phyloP scores from a whole-genome alignment of 2,113 vertebrate genomes.

The Macrotis lagotis region DNA sequence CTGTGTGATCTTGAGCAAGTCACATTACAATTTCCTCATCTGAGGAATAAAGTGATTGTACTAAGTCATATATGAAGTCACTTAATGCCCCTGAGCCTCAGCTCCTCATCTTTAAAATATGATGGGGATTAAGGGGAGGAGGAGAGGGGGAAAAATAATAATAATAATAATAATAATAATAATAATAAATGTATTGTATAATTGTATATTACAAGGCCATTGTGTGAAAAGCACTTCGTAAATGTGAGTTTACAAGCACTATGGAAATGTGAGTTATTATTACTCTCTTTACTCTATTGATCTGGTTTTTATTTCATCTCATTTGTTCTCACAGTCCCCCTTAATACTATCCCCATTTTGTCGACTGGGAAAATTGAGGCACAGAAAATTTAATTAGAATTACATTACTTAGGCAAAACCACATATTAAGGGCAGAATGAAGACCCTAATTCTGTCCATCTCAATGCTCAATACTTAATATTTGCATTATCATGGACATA shows the following conservation, averaged over 20 bases:
- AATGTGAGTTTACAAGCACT: not conserved
- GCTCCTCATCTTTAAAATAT: not conserved
- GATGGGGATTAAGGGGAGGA: not conserved
- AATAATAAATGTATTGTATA: not conserved
- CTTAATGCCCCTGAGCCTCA: not conserved
- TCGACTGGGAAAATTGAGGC: not conserved
- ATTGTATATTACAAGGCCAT: not conserved
- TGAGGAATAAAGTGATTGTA: not conserved
- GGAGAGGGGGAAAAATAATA: too few relatives aligned
- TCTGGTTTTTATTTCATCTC: not conserved
- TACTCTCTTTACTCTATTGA: not conserved
- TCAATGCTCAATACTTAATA: not conserved
- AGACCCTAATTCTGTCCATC: not conserved
- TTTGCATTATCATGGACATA: slow-evolving; percentile 25
- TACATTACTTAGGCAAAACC: not conserved
- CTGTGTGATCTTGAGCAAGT: not conserved
- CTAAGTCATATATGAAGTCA: not conserved
- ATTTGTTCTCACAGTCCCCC: not conserved
- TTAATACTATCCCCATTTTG: not conserved
- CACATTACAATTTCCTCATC: not conserved
- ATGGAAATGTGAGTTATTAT: not conserved
- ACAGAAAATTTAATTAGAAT: slow-evolving; percentile 15
- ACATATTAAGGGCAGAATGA: not conserved
- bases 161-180: too few relatives aligned
- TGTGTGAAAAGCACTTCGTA: not conserved